Base-by-base conservation (phyloP, 2,888 invertebrate species). In the Oxycera nigricornis region DNA sequence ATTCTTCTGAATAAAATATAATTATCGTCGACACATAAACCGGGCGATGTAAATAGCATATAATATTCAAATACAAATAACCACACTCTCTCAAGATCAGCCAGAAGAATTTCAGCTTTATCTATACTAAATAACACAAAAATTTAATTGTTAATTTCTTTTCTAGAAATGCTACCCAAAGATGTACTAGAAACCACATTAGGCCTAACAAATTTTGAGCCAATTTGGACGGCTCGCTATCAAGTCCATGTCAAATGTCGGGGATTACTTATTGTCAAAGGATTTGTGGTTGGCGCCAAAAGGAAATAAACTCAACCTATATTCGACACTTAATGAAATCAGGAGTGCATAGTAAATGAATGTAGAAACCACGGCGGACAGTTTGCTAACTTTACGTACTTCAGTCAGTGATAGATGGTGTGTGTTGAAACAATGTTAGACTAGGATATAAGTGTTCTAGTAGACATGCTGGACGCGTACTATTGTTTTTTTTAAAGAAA, bases 221-320 rank as follows among this genome's bases (percentile, higher is more conserved):
- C 92, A 14, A 89, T 91, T 74, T 97, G 96, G 96, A 91, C 93
- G 2, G 88, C 92, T 46, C 88, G 96, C 57, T 97, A 95, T 84
- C 93, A 95, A 79, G 93, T 95, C 0, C 93, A 97, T 81, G 90
- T 97, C 39, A 95, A 94, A 81, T 94, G 95, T 81, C 89, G 97
- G 59, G 97, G 97, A 0, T 95, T 98, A 6, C 89, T 98, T 57
- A 92, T 94, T 1, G 91, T 93, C 14, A 97, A 97, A 83, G 97
- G 97, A 0, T 97, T 96, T 84, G 89, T 96, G 77, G 84, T 91
- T 28, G 83, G 85, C 2, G 84, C 84, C 30, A 62, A 62, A 24
- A 61, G 73, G 31, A 59, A 61, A 73, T 73, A 73, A 62, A 50
- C 7, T 1, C 22, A 50, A 2, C 6, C 6, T n/a, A 6, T 14